Percentiles rank a stretch among this genome's conserved stretches.
These are phyloP conservation scores for Cotesia congregata DNA, from an alignment of 2,888 invertebrate genomes.

Conservation along the genomic window DNA sequence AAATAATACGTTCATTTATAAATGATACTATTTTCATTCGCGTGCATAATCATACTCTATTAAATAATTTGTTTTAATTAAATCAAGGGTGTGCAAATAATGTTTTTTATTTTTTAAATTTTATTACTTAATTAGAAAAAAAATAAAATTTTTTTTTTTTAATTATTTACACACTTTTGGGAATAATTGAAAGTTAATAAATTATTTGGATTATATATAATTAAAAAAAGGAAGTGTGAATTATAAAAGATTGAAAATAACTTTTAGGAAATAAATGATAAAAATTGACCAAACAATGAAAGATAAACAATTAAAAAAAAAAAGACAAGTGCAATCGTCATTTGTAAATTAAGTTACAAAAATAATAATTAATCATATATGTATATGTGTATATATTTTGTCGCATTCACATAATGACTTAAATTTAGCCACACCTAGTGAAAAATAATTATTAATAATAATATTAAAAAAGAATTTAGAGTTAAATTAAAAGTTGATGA, in stretches of 20 bases:
- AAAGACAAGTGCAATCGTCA: slow-evolving; percentile 28
- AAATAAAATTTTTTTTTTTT: neutral
- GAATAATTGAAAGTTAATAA: neutral
- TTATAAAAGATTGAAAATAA: neutral
- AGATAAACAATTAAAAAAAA: slow-evolving; percentile 6
- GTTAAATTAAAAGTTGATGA: slow-evolving; percentile 27
- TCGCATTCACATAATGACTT: slow-evolving; percentile 37
- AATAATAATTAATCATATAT: slow-evolving; percentile 31
- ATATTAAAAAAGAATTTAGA: slow-evolving; percentile 25
- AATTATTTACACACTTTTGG: neutral
- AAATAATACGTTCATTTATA: neutral
- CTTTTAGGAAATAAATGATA: slow-evolving; percentile 14
- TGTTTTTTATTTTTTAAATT: neutral
- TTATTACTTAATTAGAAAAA: neutral
- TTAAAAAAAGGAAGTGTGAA: neutral
- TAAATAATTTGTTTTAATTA: neutral
- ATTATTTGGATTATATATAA: neutral
- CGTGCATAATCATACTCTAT: neutral
- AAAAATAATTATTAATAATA: slow-evolving; percentile 12
- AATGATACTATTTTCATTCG: neutral
- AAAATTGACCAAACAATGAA: slow-evolving; percentile 27
- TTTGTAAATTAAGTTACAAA: slow-evolving; percentile 13
- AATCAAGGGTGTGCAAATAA: too few relatives aligned
- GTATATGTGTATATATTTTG: slow-evolving; percentile 38
- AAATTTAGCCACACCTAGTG: slow-evolving; percentile 20